Conservation (phyloP, 2,113 vertebrate species). For the Pachypanchax playfairii region DNA sequence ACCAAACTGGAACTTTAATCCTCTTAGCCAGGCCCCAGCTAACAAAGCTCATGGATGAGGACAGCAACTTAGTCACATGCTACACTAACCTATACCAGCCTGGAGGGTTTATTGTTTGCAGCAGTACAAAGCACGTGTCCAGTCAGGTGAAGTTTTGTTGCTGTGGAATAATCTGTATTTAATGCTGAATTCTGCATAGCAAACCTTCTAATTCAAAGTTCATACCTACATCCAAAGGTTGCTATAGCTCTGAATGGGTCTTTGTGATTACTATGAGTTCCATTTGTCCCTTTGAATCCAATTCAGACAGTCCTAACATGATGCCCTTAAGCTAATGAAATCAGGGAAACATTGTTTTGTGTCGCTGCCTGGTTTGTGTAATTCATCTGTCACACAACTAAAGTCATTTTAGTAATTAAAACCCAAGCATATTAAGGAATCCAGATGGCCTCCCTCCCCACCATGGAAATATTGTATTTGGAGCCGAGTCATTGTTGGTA, state of each 20-base stretch:
- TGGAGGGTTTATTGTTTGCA: slow-evolving; percentile 53
- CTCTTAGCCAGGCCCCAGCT: slow-evolving; percentile 75
- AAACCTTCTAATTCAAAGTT: no score
- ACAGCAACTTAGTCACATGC: slow-evolving; percentile 65
- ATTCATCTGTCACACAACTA: slow-evolving; percentile 67
- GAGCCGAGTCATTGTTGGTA: slow-evolving; percentile 65
- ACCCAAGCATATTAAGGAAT: slow-evolving; percentile 54
- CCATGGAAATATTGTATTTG: slow-evolving; percentile 68
- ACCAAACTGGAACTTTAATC: slow-evolving; percentile 82
- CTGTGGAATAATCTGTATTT: slow-evolving; percentile 29
- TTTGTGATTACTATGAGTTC: slow-evolving; percentile 17
- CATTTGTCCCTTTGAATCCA: slow-evolving; percentile 48
- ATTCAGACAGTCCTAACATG: slow-evolving; percentile 50
- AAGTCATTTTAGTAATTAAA: slow-evolving; percentile 72
- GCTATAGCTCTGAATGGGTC: no score
- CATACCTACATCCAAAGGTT: no score
- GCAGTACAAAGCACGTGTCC: slow-evolving; percentile 18
- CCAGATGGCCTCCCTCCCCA: slow-evolving; percentile 67
- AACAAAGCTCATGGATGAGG: slow-evolving; percentile 71
- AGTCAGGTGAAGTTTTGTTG: slow-evolving; percentile 32
- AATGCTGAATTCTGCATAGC: slow-evolving; percentile 26
- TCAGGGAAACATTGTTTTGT: slow-evolving; percentile 51
- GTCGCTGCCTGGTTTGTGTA: slow-evolving; percentile 51
- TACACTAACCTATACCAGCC: slow-evolving; percentile 57
- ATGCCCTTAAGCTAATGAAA: slow-evolving; percentile 56